A percentile compares a stretch with the other conserved stretches of the same genome.
phyloP scores from a whole-genome alignment of 1,140 invertebrate genomes.

The Coboldia fuscipes region DNA sequence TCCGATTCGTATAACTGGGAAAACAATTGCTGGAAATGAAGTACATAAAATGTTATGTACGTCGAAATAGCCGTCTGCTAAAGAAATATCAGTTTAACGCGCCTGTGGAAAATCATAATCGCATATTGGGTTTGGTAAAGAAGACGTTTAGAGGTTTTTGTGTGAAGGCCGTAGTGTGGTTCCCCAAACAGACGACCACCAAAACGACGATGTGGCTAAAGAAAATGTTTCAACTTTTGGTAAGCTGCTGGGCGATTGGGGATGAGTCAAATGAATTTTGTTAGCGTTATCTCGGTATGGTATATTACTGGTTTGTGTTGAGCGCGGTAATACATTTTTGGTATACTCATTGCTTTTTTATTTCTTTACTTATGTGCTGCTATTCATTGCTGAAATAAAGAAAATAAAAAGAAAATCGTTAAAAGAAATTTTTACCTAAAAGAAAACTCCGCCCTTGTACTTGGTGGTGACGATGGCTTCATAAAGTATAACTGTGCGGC shows the following conservation, averaged over 20 bases:
- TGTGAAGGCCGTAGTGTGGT: constrained; percentile 1
- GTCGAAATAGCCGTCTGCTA: no score
- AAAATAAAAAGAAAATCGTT: background rate
- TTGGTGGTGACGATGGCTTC: no score
- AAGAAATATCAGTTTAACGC: no score
- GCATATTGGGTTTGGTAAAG: no score
- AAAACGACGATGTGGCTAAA: constrained; percentile 1
- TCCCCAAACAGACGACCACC: background rate
- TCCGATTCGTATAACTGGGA: no score
- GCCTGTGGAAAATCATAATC: no score
- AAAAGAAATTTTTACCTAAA: background rate
- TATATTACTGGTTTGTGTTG: background rate
- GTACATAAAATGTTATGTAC: no score
- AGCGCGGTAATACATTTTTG: background rate
- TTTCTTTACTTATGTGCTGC: background rate
- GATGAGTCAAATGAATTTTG: no score
- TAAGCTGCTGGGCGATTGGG: no score
- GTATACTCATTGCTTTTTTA: background rate
- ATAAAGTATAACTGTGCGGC: no score
- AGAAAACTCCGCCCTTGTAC: background rate
- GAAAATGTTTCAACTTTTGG: background rate
- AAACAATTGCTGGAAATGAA: no score
- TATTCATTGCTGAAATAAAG: background rate
- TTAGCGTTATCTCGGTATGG: background rate
- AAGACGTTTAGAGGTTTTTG: constrained; percentile 3